These are phyloP conservation scores for Tridacna crocea DNA, from an alignment of 2,888 invertebrate genomes.

Conservation along the genomic window DNA sequence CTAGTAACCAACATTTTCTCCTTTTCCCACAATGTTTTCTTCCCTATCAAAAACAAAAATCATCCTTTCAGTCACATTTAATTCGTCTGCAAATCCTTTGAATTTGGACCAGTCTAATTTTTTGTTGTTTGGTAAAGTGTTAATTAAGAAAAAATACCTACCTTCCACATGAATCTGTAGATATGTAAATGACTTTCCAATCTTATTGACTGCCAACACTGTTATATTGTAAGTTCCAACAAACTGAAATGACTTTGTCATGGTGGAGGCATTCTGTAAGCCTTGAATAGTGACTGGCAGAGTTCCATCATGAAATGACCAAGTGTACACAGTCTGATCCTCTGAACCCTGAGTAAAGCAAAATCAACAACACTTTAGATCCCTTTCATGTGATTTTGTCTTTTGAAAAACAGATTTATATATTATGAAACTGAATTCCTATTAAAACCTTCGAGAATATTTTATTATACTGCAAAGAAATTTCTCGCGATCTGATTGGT, in stretches of 20 bases:
- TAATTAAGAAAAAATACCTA: conserved; percentile 13
- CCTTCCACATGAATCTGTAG: conserved; percentile 67
- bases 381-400: too few relatives aligned
- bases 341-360: conserved; percentile 39
- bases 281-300: conserved; percentile 45
- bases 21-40: neutral
- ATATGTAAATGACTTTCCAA: conserved; percentile 59
- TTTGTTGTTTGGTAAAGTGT: neutral
- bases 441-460: too few relatives aligned
- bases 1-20: neutral
- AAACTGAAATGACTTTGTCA: conserved; percentile 62
- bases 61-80: too few relatives aligned
- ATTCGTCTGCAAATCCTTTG: too few relatives aligned
- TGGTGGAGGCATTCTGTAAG: conserved; percentile 49
- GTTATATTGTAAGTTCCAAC: conserved; percentile 69
- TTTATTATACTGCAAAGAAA: too few relatives aligned
- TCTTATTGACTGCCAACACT: conserved; percentile 70
- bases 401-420: too few relatives aligned
- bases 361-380: neutral
- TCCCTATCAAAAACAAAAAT: too few relatives aligned
- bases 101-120: too few relatives aligned
- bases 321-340: conserved; percentile 69
- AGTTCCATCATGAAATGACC: conserved; percentile 69
- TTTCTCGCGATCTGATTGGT: too few relatives aligned
- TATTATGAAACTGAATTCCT: too few relatives aligned